Evolutionary conservation across 2,888 invertebrate genomes (phyloP).

Genomic region (Rhabditoides inermis): DNA sequence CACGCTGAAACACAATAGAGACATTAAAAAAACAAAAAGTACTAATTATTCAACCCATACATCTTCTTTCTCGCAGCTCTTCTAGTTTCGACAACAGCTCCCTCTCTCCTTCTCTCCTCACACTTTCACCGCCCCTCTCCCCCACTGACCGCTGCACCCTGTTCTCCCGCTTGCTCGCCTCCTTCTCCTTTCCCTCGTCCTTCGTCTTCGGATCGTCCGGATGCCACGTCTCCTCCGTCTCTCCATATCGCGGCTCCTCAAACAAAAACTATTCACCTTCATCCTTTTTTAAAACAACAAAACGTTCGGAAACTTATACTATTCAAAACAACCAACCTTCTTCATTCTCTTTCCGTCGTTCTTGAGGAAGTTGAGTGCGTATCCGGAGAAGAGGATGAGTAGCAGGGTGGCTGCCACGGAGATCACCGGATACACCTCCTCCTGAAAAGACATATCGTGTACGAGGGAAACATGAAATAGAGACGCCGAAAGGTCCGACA

Average conservation of each 20-base stretch:
- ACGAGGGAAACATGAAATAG: not conserved
- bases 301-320: no score
- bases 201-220: slow-evolving; percentile 44
- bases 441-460: slow-evolving; percentile 7
- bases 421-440: slow-evolving; percentile 45
- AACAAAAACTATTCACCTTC: no score
- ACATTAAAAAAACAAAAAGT: not conserved
- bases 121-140: not conserved
- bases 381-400: slow-evolving; percentile 21
- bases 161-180: not conserved
- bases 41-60: no score
- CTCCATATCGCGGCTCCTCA: no score
- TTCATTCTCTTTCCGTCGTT: slow-evolving; percentile 9
- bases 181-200: slow-evolving; percentile 12
- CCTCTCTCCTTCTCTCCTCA: not conserved
- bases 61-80: no score
- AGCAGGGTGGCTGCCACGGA: slow-evolving; percentile 38
- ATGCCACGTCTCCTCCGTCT: no score
- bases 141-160: slow-evolving; percentile 2
- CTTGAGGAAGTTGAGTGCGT: slow-evolving; percentile 19
- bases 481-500: not conserved
- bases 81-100: no score
- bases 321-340: slow-evolving; percentile 1
- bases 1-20: slow-evolving; percentile 7
- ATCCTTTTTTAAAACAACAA: no score